A percentile compares a stretch with the other conserved stretches of the same genome.
Evolutionary conservation across 2,888 invertebrate genomes (phyloP).

Genomic region (Cryptocephalus primarius): DNA sequence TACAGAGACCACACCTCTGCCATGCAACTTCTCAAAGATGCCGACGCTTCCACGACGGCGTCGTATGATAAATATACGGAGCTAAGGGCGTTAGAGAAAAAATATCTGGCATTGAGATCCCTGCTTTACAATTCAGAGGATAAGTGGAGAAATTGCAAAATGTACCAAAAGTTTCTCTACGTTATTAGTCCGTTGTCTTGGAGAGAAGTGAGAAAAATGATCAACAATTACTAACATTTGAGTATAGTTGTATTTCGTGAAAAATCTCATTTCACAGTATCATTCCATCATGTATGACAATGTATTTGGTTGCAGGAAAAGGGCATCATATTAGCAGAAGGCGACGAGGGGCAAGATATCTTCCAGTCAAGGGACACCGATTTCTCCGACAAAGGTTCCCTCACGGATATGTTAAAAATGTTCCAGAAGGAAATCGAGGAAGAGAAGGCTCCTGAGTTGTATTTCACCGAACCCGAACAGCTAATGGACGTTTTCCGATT

Average conservation of each 20-base stretch:
- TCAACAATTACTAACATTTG: too few species aligned
- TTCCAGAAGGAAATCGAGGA: conserved; percentile 40
- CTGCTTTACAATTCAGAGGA: conserved; percentile 49
- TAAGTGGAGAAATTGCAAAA: conserved; percentile 49
- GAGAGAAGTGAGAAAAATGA: conserved; percentile 30
- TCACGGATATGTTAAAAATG: conserved; percentile 35
- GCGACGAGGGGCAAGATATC: conserved; percentile 15
- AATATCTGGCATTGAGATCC: conserved; percentile 32
- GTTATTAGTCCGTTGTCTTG: conserved; percentile 53
- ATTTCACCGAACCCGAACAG: conserved; percentile 45
- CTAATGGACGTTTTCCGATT: conserved; percentile 46
- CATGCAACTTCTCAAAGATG: conserved; percentile 42
- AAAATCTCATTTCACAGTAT: too few species aligned
- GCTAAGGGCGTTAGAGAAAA: conserved; percentile 38
- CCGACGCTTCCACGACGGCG: conserved; percentile 38
- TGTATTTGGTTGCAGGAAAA: too few species aligned
- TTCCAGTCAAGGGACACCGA: conserved; percentile 13
- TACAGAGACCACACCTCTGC: conserved; percentile 50
- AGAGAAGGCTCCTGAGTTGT: conserved; percentile 42
- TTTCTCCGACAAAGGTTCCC: conserved; percentile 23
- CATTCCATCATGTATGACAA: too few species aligned
- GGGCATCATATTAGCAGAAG: background rate
- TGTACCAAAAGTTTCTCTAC: conserved; percentile 58
- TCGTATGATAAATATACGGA: conserved; percentile 38
- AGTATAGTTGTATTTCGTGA: too few species aligned